These are phyloP conservation scores for Rhea americana DNA, from an alignment of 2,113 vertebrate species.

Conservation along the genomic window DNA sequence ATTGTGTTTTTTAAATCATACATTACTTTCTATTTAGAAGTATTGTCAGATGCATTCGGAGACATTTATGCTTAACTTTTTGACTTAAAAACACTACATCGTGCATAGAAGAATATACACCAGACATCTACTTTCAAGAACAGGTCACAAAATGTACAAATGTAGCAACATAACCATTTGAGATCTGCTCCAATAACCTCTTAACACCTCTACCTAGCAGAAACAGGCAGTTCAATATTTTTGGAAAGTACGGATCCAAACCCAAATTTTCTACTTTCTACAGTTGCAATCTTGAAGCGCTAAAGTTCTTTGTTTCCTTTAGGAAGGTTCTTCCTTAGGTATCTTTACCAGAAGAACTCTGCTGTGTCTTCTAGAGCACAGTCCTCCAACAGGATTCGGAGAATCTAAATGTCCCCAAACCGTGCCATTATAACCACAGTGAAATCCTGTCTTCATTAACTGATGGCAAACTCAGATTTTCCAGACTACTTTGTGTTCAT, in stretches of 20 bases:
- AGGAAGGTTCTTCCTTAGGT: background rate
- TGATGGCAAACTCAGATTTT: background rate
- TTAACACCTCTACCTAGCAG: background rate
- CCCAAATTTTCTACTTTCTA: background rate
- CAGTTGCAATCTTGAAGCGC: background rate
- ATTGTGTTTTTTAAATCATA: fast-evolving
- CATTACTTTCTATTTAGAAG: background rate
- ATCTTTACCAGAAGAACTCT: background rate
- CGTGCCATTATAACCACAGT: background rate
- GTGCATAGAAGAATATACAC: background rate
- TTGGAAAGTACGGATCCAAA: background rate
- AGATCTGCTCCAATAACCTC: background rate
- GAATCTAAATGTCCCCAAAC: background rate
- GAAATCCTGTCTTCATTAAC: background rate
- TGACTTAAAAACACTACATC: background rate
- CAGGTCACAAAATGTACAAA: background rate
- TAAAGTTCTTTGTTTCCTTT: background rate
- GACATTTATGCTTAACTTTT: background rate
- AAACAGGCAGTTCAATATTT: background rate
- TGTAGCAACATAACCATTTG: background rate
- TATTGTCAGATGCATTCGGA: background rate
- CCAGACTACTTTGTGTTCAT: background rate
- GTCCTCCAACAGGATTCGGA: background rate
- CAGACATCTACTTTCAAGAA: background rate
- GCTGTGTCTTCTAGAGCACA: background rate